Evolutionary conservation across 1,140 invertebrate genomes (phyloP).

Genomic region (Melipona quadrifasciata): DNA sequence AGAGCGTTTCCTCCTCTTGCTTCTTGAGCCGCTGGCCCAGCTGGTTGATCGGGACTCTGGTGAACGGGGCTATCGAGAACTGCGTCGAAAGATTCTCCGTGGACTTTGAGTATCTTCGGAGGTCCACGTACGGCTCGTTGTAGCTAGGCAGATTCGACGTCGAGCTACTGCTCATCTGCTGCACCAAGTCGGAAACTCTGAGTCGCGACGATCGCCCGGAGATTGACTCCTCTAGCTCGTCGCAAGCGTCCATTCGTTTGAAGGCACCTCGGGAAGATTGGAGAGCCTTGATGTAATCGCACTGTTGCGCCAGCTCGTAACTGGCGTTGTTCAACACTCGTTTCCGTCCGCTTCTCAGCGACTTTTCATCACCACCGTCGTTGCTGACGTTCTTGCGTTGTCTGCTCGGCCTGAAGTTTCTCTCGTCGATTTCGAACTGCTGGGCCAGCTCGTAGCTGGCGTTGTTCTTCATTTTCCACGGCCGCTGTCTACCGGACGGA

Average conservation of each 20-base stretch:
- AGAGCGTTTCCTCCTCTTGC: constrained; percentile 57
- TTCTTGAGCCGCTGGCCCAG: constrained; percentile 19
- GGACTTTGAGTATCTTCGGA: constrained; percentile 60
- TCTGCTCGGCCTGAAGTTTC: constrained; percentile 29
- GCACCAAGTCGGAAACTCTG: constrained; percentile 58
- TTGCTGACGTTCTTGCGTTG: not conserved
- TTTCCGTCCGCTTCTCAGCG: constrained; percentile 30
- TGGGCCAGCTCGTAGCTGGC: constrained; percentile 78
- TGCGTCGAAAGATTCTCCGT: constrained; percentile 51
- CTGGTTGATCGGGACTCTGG: constrained; percentile 11
- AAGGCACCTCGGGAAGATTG: constrained; percentile 59
- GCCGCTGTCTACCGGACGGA: constrained; percentile 34
- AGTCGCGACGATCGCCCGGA: constrained; percentile 45
- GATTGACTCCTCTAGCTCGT: constrained; percentile 70
- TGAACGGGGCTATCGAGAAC: constrained; percentile 26
- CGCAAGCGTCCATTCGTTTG: constrained; percentile 78
- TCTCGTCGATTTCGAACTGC: constrained; percentile 73
- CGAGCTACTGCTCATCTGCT: constrained; percentile 58
- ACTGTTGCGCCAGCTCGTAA: constrained; percentile 79
- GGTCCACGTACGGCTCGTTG: constrained; percentile 1
- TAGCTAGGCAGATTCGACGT: constrained; percentile 51
- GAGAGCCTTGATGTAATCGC: constrained; percentile 72
- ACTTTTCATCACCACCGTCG: not conserved
- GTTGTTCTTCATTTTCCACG: constrained; percentile 72
- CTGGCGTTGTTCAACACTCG: constrained; percentile 77